phyloP scores from a whole-genome alignment of 1,140 invertebrate species.

The Drosophila pandora region DNA sequence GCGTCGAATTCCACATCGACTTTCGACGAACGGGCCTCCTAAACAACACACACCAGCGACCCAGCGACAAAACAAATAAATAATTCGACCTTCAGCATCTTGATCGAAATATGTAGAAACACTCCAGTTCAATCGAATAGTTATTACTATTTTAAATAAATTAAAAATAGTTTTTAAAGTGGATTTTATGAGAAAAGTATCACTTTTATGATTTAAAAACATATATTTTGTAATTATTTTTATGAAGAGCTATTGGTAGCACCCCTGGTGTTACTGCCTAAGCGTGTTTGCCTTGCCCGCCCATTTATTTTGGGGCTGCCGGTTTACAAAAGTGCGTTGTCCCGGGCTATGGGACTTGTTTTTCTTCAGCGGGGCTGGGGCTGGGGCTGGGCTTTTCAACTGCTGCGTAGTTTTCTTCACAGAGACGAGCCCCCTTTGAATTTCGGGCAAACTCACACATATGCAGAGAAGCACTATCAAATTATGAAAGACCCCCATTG shows the following conservation, averaged over 20 bases:
- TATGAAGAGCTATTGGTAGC: not conserved
- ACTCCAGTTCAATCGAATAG: constrained; percentile 5
- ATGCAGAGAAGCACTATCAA: constrained; percentile 7
- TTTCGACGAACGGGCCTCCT: constrained; percentile 40
- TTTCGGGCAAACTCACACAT: constrained; percentile 19
- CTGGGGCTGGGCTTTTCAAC: constrained; percentile 15
- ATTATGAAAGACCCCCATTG: constrained; percentile 38
- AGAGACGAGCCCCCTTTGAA: constrained; percentile 43
- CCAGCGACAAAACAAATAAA: constrained; percentile 28
- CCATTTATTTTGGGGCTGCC: constrained; percentile 22
- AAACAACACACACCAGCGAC: constrained; percentile 11
- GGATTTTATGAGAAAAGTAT: too few relatives aligned
- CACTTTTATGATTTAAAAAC: too few relatives aligned
- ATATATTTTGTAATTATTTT: too few relatives aligned
- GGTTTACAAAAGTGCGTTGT: constrained; percentile 39
- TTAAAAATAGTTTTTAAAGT: too few relatives aligned
- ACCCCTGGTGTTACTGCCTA: not conserved
- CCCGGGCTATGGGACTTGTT: constrained; percentile 33
- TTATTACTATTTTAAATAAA: not conserved
- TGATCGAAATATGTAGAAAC: constrained; percentile 17
- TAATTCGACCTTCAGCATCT: constrained; percentile 46
- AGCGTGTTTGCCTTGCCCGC: constrained; percentile 1
- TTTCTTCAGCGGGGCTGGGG: not conserved
- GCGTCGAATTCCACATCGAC: constrained; percentile 26
- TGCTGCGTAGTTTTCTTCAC: constrained; percentile 38